Evolutionary conservation across 2,888 invertebrate genomes (phyloP), one percentile per base, ranked within the genome.

Genomic region (Hypomecis atomaria): DNA sequence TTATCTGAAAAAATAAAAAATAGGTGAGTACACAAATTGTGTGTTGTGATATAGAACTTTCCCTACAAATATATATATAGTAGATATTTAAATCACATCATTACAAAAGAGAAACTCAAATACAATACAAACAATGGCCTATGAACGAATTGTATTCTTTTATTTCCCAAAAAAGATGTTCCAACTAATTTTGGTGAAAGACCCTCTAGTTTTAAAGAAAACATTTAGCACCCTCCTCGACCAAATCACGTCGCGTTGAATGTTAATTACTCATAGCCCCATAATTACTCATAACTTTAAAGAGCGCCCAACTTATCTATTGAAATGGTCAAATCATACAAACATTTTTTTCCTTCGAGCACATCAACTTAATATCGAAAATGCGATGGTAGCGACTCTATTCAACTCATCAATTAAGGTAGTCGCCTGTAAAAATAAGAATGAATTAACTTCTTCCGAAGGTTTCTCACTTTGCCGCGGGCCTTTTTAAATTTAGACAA

Each of bases 231-330:
- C 56, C 57, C 62, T 62, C 62, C 40, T 45, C 44, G 9, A 10
- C 43, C 49, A 56, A 62, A 62, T 57, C 62, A 62, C 57, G 56
- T 38, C 56, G 47, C 60, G 57, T 38, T 40, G 57, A 62, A 38
- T 50, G 50, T 56, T 62, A 62, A 62, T 62, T 57, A 62, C 56
- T 57, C 40, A 57, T 52, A 45, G 62, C 45, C 47, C 50, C n/a
- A n/a, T n/a, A n/a, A n/a, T n/a, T n/a, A n/a, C n/a, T n/a, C n/a
- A n/a, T n/a, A 23, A 48, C 33, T 54, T 60, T 56, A 13, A 23
- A 23, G 9, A 33, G 9, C 13, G 9, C 5, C 38, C 6, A 36
- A 49, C 23, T 52, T 52, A 4, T 40, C 13, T 42, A 0, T 50
- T 5, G 0, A 50, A 1, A 13, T 37, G 37, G 9, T 5, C 8